Conservation (phyloP, 2,797 vertebrate species). For the Gobio occitaniae region DNA sequence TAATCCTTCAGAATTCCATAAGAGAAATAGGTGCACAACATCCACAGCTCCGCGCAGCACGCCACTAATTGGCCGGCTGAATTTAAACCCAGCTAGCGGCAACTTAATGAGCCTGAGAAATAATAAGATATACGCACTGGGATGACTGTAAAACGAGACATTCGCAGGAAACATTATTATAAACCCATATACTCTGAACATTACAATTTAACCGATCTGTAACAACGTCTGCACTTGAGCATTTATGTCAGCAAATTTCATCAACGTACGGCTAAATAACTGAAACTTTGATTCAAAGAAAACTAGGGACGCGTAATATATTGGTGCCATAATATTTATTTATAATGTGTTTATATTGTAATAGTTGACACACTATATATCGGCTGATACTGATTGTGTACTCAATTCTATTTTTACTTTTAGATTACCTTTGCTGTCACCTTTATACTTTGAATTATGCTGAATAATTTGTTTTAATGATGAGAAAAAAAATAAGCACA, state of each 20-base stretch:
- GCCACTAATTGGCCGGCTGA: conserved; percentile 80
- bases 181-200: conserved; percentile 56
- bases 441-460: not conserved
- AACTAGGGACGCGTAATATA: not conserved
- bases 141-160: conserved; percentile 65
- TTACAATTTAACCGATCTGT: conserved; percentile 14
- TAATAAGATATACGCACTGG: conserved; percentile 70
- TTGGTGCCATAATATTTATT: not conserved
- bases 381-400: too few relatives aligned
- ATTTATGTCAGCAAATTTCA: conserved; percentile 26
- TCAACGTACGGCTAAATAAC: conserved; percentile 7
- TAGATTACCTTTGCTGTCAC: not conserved
- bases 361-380: too few relatives aligned
- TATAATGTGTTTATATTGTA: not conserved
- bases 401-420: not conserved
- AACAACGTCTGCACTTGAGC: conserved; percentile 2
- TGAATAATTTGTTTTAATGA: not conserved
- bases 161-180: conserved; percentile 59
- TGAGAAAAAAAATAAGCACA: too few relatives aligned
- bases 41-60: conserved; percentile 78
- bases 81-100: conserved; percentile 82
- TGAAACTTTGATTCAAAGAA: conserved; percentile 11
- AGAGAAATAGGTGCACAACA: conserved; percentile 72
- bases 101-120: conserved; percentile 79
- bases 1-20: conserved; percentile 81